Evolutionary conservation across 2,113 vertebrate genomes (phyloP), one percentile per base, ranked within the genome.

Genomic region (Paraplagusia blochii): DNA sequence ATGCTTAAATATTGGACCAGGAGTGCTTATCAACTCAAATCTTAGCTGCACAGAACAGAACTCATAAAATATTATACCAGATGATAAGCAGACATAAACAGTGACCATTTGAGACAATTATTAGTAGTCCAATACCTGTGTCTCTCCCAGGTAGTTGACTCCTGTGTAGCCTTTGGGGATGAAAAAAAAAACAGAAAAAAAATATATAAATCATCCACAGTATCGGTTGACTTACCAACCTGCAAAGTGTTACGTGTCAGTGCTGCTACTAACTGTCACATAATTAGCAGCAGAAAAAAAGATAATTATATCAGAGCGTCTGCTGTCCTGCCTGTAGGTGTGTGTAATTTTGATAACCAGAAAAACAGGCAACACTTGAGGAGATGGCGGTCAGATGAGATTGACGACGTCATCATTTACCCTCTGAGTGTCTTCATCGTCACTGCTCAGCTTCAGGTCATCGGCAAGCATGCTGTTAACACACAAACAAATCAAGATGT

Each of bases 401-500:
- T 13, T 9, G n/a, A 42, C 55, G 18, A 44, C 3, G 5, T 45
- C 1, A 36, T 42, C 18, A 47, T 68, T 35, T 80, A 92, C 91
- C 83, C 77, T 86, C 46, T 84, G 82, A 65, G 45, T 71, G 61
- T 91, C 90, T 3, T 92, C 91, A 7, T 92, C 91, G 44, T 92
- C 91, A 67, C 91, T 92, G 86, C 90, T 92, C 56, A 92, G 80
- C 67, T 85, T 88, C 60, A 91, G 75, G 73, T 92, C 91, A 74
- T 92, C 89, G 38, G 87, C 91, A 4, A 92, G 87, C 91, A 92
- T 92, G 33, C 91, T 92, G 77, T 11, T 43, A 70, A 55, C 46
- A 63, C 60, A 60, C 38, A 57, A 38, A 70, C 29, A 71, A 7
- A 45, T 14, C 15, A 4, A 34, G 14, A 35, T 13, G 12, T 22